These are phyloP conservation scores for Matsumurasca onukii DNA, from an alignment of 1,140 invertebrate genomes.

Conservation along the genomic window DNA sequence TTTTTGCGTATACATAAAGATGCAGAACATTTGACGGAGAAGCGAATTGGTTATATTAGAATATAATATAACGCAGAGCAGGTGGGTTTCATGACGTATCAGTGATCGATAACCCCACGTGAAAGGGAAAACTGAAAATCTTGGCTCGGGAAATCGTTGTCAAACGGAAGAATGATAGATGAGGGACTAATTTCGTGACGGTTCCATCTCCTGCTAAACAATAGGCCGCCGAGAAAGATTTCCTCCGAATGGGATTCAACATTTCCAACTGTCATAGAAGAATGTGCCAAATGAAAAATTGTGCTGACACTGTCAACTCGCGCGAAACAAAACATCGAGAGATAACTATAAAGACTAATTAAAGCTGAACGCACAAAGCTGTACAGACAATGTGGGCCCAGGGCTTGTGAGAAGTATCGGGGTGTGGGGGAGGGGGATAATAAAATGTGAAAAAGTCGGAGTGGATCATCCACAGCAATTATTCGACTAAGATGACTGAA, in stretches of 20 bases:
- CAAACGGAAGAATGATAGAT: too few relatives aligned
- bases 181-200: too few relatives aligned
- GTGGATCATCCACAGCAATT: slow-evolving; percentile 15
- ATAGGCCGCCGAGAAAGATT: not conserved
- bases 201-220: not conserved
- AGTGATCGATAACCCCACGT: too few relatives aligned
- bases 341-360: slow-evolving; percentile 27
- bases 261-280: not conserved
- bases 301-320: slow-evolving; percentile 4
- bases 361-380: slow-evolving; percentile 19
- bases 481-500: slow-evolving; percentile 12
- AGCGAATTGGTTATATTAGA: too few relatives aligned
- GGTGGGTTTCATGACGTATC: too few relatives aligned
- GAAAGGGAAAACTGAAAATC: too few relatives aligned
- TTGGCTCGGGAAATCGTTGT: too few relatives aligned
- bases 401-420: not conserved
- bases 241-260: not conserved
- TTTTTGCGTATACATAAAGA: too few relatives aligned
- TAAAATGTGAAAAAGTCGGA: slow-evolving; percentile 24
- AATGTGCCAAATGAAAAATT: not conserved
- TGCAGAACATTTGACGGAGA: too few relatives aligned
- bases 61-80: too few relatives aligned
- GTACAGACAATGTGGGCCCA: slow-evolving; percentile 13
- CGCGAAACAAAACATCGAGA: slow-evolving; percentile 14
- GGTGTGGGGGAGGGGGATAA: slow-evolving; percentile 8